phyloP scores from a whole-genome alignment of 2,888 invertebrate species.

The Phaonia tiefii region DNA sequence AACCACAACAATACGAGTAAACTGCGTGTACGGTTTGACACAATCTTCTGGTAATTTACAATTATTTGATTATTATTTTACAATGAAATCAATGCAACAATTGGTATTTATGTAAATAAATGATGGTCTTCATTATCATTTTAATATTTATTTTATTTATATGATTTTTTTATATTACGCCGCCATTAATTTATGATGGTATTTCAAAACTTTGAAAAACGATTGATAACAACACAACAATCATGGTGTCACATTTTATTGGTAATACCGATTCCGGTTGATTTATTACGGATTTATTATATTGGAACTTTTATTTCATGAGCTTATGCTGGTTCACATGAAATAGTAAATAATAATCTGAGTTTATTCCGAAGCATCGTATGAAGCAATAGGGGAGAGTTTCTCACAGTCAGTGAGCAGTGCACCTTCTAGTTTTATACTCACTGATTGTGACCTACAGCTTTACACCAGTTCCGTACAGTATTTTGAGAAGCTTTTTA shows the following conservation, averaged over 20 bases:
- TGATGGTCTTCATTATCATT: neutral
- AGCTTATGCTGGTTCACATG: too few species aligned
- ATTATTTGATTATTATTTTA: conserved; percentile 23
- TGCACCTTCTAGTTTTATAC: too few species aligned
- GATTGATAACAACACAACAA: conserved; percentile 25
- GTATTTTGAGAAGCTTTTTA: too few species aligned
- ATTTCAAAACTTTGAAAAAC: conserved; percentile 25
- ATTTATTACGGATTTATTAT: conserved; percentile 16
- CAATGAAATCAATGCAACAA: conserved; percentile 1
- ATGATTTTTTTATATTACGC: neutral
- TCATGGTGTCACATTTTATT: neutral
- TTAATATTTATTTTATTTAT: neutral
- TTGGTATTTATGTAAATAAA: neutral
- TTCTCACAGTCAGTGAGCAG: too few species aligned
- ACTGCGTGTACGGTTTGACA: neutral
- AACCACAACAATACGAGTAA: conserved; percentile 9
- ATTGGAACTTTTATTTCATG: too few species aligned
- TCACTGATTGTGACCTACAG: too few species aligned
- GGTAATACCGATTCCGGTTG: neutral
- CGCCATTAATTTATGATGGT: conserved; percentile 16
- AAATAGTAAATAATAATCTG: too few species aligned
- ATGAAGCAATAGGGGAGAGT: too few species aligned
- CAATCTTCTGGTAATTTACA: conserved; percentile 22
- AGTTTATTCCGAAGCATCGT: too few species aligned
- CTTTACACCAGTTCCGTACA: too few species aligned